Base-by-base conservation (phyloP, 2,888 invertebrate genomes). In the Siphonodentalium dalli region DNA sequence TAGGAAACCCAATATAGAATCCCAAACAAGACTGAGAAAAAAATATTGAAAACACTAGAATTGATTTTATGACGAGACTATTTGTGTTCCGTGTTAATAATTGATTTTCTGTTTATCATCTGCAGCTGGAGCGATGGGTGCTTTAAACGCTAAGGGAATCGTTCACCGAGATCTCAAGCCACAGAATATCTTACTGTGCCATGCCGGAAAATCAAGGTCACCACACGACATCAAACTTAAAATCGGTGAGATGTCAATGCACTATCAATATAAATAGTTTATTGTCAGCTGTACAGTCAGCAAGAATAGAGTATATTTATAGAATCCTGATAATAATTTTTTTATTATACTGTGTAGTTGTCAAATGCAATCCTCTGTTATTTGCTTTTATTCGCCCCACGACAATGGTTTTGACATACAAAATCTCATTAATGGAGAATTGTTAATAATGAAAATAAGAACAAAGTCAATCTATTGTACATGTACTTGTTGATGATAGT, bases 161-260 rank as follows among this genome's bases (percentile, higher is more conserved):
- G 95, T 99, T 57, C 99, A 99, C 83, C 87, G 99, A 72, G 99
- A 99, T 85, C 87, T 99, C 79, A 99, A 99, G 83, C 99, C 99
- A 42, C 99, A 99, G 85, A 99, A 99, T 84, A 98, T 99, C 79
- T 85, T 99, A 60, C 87, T 99, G 65, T 93, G 93, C 74, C 92
- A 95, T 83, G 86, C 89, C 81, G 85, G 85, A 33, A 86, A 87
- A 69, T 62, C 67, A 23, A 87, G 87, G 72, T 88, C 89, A 18
- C 87, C 89, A 51, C 90, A 92, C 9, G 91, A 96, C 82, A 95
- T 97, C 68, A 90, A 88, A 58, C 87, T 99, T 48, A 99, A 99
- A 88, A 95, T 96, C 75, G 93, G 93, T 94, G 84, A 71, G 64
- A 45, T 27, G 18, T 23, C 9, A 20, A 21, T 34, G n/a, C n/a